Percentiles rank a stretch among this genome's conserved stretches.
phyloP scores from a whole-genome alignment of 1,140 invertebrate genomes.

The Brachionus sp. region DNA sequence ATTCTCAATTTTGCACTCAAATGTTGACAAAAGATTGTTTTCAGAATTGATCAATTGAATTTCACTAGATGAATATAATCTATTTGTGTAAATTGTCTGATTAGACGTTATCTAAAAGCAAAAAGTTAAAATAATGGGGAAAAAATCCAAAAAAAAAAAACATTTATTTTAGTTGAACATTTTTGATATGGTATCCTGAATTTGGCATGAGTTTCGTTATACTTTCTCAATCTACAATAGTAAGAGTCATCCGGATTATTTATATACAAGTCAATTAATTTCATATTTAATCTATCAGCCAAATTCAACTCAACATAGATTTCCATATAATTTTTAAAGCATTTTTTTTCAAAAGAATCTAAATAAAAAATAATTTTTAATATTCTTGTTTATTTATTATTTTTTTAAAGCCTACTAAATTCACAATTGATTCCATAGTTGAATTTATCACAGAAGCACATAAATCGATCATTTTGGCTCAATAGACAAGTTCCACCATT shows the following conservation, averaged over 20 bases:
- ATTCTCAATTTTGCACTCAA: not conserved
- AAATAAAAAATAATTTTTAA: not conserved
- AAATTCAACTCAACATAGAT: not conserved
- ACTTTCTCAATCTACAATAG: not conserved
- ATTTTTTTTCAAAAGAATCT: not conserved
- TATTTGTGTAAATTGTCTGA: not conserved
- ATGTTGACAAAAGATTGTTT: not conserved
- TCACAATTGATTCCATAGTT: constrained; percentile 24
- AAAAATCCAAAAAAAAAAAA: not conserved
- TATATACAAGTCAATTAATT: not conserved
- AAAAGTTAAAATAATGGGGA: not conserved
- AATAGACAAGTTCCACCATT: constrained; percentile 26
- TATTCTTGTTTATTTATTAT: not conserved
- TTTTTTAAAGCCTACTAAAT: not conserved
- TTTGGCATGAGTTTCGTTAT: not conserved
- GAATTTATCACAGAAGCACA: constrained; percentile 21
- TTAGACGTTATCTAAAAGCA: not conserved
- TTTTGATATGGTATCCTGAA: constrained; percentile 28
- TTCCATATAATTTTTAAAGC: constrained; percentile 39
- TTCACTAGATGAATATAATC: not conserved
- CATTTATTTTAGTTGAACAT: not conserved
- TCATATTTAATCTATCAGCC: not conserved
- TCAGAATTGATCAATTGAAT: not conserved
- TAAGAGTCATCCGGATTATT: not conserved
- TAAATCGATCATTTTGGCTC: not conserved